phyloP scores from a whole-genome alignment of 2,888 invertebrate species.

The Eugnorisma glareosa region DNA sequence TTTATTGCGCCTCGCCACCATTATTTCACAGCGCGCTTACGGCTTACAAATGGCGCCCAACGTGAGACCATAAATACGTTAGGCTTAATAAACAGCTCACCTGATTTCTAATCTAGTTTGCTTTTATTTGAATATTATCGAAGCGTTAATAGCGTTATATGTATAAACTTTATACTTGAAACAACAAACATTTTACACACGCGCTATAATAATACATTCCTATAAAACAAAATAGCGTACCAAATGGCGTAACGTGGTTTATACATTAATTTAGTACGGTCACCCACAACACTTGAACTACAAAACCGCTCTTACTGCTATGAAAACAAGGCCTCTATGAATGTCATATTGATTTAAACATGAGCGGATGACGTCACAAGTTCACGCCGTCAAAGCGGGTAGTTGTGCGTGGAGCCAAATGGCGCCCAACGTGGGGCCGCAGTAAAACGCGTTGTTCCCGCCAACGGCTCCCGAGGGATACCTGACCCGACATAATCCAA shows the following conservation, averaged over 20 bases:
- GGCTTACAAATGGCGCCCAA: conserved; percentile 52
- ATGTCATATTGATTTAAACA: neutral
- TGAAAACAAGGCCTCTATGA: neutral
- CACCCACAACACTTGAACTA: neutral
- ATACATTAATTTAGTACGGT: conserved; percentile 32
- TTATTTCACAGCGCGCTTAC: conserved; percentile 37
- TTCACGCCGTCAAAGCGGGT: conserved; percentile 41
- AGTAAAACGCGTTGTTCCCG: conserved; percentile 59
- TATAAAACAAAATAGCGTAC: conserved; percentile 38
- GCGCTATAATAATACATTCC: conserved; percentile 20
- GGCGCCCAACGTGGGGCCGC: conserved; percentile 56
- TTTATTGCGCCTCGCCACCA: conserved; percentile 44
- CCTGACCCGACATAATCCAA: conserved; percentile 65
- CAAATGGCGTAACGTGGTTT: conserved; percentile 24
- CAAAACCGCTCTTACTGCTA: neutral
- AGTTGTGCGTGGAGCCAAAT: conserved; percentile 52
- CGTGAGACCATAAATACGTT: conserved; percentile 46
- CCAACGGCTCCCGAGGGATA: conserved; percentile 55
- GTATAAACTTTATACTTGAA: conserved; percentile 37
- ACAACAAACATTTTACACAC: conserved; percentile 33
- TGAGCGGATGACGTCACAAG: conserved; percentile 38
- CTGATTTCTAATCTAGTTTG: conserved; percentile 47
- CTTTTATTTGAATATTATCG: conserved; percentile 35
- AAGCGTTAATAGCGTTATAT: conserved; percentile 1
- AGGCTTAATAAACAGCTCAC: conserved; percentile 51